A percentile compares a stretch with the other conserved stretches of the same genome.
These are phyloP conservation scores for Cosmopolites sordidus DNA, from an alignment of 2,888 invertebrate genomes.

Conservation along the genomic window DNA sequence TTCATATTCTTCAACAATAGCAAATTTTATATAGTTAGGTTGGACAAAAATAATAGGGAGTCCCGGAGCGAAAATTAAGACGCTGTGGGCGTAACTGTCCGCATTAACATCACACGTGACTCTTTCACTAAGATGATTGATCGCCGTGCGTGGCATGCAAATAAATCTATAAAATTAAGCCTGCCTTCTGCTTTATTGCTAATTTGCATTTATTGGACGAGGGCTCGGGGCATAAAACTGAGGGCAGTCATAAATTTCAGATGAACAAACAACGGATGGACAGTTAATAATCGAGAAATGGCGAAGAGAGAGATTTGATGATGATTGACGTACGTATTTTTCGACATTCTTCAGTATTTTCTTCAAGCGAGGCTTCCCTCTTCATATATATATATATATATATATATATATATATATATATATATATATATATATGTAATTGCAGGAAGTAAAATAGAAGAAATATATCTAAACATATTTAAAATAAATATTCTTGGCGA, in stretches of 20 bases:
- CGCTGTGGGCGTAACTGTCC: constrained; percentile 39
- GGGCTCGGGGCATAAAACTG: constrained; percentile 28
- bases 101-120: constrained; percentile 41
- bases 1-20: no score
- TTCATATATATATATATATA: no score
- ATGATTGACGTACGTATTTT: not conserved
- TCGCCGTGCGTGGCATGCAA: constrained; percentile 29
- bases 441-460: no score
- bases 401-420: no score
- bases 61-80: constrained; percentile 35
- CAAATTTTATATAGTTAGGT: no score
- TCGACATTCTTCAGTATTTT: not conserved
- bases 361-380: no score
- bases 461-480: no score
- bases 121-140: constrained; percentile 39
- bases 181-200: constrained; percentile 31
- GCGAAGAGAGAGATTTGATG: not conserved
- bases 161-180: constrained; percentile 30
- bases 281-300: constrained; percentile 1
- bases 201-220: constrained; percentile 36
- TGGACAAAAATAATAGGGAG: no score
- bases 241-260: constrained; percentile 22
- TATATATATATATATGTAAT: no score
- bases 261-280: constrained; percentile 22
- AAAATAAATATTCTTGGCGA: no score